These are phyloP conservation scores for Suncus etruscus DNA, from an alignment of 2,113 vertebrate species.

Conservation along the genomic window DNA sequence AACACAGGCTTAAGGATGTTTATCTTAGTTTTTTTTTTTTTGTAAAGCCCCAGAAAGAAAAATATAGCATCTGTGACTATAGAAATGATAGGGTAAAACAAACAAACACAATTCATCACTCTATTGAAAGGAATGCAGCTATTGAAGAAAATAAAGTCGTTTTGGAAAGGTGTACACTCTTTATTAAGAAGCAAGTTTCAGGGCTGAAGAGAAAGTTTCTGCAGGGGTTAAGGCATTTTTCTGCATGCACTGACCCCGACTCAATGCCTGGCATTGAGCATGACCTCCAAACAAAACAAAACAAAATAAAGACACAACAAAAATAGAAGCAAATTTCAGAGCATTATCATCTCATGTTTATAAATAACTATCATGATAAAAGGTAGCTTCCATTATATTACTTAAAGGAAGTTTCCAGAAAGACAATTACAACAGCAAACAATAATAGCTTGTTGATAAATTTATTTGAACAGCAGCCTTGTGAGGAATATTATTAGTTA, in stretches of 20 bases:
- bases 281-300: too few relatives aligned
- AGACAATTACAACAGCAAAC: background rate
- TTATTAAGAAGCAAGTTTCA: conserved; percentile 9
- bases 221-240: too few relatives aligned
- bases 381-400: background rate
- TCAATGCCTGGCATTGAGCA: too few relatives aligned
- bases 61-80: background rate
- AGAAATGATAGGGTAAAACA: background rate
- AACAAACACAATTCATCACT: background rate
- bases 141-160: conserved; percentile 8
- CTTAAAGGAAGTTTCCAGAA: background rate
- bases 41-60: conserved; percentile 6
- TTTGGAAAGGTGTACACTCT: background rate
- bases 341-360: background rate
- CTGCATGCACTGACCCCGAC: too few relatives aligned
- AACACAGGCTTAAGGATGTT: background rate
- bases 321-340: conserved; percentile 12
- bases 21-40: background rate
- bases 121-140: background rate
- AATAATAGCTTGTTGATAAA: background rate
- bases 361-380: background rate
- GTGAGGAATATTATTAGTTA: background rate
- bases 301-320: background rate
- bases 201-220: background rate
- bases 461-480: background rate